These are phyloP conservation scores for Oryzias melastigma DNA, from an alignment of 2,113 vertebrate species.

Conservation along the genomic window DNA sequence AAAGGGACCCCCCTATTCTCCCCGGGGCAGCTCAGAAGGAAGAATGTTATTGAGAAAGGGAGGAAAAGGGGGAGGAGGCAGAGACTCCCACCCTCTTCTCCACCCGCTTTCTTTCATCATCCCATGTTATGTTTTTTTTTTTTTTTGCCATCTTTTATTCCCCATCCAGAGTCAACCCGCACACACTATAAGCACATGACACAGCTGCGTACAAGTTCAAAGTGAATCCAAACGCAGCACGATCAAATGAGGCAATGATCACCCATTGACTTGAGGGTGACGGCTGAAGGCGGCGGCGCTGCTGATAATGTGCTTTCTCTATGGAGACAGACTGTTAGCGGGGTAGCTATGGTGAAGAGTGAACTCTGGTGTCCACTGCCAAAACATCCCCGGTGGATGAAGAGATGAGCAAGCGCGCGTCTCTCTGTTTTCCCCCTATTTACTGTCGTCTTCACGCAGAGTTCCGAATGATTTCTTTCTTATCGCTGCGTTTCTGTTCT, in stretches of 20 bases:
- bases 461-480: conserved; percentile 43
- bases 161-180: conserved; percentile 49
- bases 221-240: conserved; percentile 27
- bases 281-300: conserved; percentile 34
- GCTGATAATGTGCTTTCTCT: conserved; percentile 46
- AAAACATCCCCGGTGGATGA: conserved; percentile 37
- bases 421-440: conserved; percentile 18
- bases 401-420: neutral
- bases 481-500: conserved; percentile 34
- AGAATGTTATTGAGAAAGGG: conserved; percentile 63
- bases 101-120: conserved; percentile 56
- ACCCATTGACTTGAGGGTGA: conserved; percentile 36
- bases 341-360: conserved; percentile 45
- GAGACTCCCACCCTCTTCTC: conserved; percentile 49
- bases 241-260: conserved; percentile 53
- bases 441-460: conserved; percentile 16
- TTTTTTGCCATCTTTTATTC: conserved; percentile 31
- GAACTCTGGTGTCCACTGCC: conserved; percentile 44
- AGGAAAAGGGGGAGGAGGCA: conserved; percentile 15
- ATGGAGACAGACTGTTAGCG: conserved; percentile 46
- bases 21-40: conserved; percentile 49
- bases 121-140: conserved; percentile 43
- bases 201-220: conserved; percentile 54
- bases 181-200: conserved; percentile 34
- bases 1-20: conserved; percentile 65